Conservation (phyloP, 2,888 invertebrate genomes). For the Endomychus coccineus region DNA sequence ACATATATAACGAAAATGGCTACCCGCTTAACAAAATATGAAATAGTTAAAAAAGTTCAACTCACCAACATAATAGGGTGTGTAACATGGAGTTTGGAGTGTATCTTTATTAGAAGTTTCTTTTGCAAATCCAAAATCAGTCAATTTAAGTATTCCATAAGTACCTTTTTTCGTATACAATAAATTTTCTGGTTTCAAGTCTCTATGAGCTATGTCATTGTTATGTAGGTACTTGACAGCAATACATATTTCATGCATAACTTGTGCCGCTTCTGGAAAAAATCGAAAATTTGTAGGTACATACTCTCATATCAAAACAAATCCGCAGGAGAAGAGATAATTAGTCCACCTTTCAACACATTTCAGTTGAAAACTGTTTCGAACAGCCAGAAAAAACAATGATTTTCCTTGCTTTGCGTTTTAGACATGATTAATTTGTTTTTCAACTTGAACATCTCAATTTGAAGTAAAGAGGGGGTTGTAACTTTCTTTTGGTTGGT, state of each 20-base stretch:
- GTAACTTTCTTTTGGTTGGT: too few species aligned
- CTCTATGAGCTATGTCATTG: conserved; percentile 92
- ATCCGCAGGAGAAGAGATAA: too few species aligned
- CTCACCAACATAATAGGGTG: conserved; percentile 94
- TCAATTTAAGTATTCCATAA: conserved; percentile 84
- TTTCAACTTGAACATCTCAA: too few species aligned
- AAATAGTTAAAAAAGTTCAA: conserved; percentile 5
- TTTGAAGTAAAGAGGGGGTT: too few species aligned
- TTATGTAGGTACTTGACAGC: conserved; percentile 92
- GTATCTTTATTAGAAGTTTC: conserved; percentile 80
- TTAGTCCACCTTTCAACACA: too few species aligned
- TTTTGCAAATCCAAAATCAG: conserved; percentile 99
- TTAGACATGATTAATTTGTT: too few species aligned
- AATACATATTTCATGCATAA: conserved; percentile 93
- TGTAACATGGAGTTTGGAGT: conserved; percentile 96
- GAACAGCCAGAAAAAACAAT: too few species aligned
- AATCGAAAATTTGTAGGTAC: too few species aligned
- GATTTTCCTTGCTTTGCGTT: too few species aligned
- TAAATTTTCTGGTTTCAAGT: conserved; percentile 96
- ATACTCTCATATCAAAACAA: background rate
- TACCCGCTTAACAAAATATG: background rate
- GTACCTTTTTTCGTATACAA: conserved; percentile 73
- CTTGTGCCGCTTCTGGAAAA: conserved; percentile 75
- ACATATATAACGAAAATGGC: too few species aligned
- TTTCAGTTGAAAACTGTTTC: too few species aligned